Conservation (phyloP, 2,797 vertebrate species). For the Monodelphis domestica region DNA sequence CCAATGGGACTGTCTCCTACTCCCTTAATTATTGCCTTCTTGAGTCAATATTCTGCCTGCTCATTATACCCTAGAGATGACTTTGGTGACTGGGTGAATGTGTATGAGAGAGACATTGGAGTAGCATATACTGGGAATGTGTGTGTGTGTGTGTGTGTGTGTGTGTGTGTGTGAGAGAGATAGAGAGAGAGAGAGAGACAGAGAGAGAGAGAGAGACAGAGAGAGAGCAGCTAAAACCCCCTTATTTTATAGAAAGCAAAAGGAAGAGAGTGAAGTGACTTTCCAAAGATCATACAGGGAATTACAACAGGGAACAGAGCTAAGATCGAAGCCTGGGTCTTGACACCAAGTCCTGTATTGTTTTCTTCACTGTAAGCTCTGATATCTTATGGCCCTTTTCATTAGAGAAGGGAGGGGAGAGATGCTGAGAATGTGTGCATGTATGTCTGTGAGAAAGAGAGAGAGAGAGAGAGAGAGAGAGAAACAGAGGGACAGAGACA, state of each 20-base stretch:
- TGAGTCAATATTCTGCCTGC: not conserved
- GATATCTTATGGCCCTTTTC: not conserved
- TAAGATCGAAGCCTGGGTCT: not conserved
- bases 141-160: not conserved
- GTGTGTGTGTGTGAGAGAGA: not conserved
- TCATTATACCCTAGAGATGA: not conserved
- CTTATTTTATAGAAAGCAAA: not conserved
- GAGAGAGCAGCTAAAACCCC: not conserved
- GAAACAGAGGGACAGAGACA: not conserved
- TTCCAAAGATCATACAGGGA: not conserved
- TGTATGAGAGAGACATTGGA: too few relatives aligned
- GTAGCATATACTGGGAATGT: not conserved
- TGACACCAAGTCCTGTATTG: not conserved
- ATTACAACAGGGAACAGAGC: not conserved
- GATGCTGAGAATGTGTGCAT: not conserved
- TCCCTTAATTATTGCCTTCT: not conserved
- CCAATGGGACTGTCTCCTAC: too few relatives aligned
- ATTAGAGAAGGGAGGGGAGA: not conserved
- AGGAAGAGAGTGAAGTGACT: not conserved
- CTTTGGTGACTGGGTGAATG: not conserved
- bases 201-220: too few relatives aligned
- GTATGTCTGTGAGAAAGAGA: not conserved
- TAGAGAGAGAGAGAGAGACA: rapidly evolving
- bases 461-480: not conserved
- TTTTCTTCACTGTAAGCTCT: not conserved